phyloP scores from a whole-genome alignment of 2,888 invertebrate genomes.

The Schrankia costaestrigalis region DNA sequence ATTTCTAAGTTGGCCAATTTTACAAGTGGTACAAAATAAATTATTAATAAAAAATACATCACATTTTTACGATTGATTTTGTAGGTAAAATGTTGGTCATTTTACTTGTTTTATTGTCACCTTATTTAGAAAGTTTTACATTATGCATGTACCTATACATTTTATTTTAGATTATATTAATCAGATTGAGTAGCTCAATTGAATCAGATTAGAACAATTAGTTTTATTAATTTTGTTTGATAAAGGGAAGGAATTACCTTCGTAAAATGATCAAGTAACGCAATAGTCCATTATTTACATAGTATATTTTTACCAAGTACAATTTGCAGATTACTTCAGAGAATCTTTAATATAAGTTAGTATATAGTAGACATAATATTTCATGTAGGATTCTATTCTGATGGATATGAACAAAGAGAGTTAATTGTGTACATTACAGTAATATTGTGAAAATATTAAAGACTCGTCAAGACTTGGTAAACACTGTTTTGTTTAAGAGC shows the following conservation, averaged over 20 bases:
- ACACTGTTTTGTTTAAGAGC: slow-evolving; percentile 17
- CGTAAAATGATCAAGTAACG: slow-evolving; percentile 41
- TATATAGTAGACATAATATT: slow-evolving; percentile 49
- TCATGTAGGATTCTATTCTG: slow-evolving; percentile 38
- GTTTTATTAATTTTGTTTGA: slow-evolving; percentile 37
- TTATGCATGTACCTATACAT: slow-evolving; percentile 29
- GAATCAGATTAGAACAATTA: slow-evolving; percentile 39
- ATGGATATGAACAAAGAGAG: slow-evolving; percentile 55
- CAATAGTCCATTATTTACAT: slow-evolving; percentile 31
- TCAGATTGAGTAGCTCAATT: slow-evolving; percentile 33
- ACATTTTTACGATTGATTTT: slow-evolving; percentile 28
- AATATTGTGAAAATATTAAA: slow-evolving; percentile 17
- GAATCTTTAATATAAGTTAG: slow-evolving; percentile 63
- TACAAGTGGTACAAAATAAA: slow-evolving; percentile 21
- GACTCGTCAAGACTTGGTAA: slow-evolving; percentile 22
- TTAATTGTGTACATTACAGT: slow-evolving; percentile 25
- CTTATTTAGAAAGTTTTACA: slow-evolving; percentile 44
- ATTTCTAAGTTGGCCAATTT: slow-evolving; percentile 4
- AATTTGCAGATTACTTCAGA: slow-evolving; percentile 62
- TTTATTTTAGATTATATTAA: slow-evolving; percentile 37
- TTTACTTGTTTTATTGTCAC: slow-evolving; percentile 39
- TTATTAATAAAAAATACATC: slow-evolving; percentile 31
- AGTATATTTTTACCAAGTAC: slow-evolving; percentile 62
- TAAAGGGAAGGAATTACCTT: slow-evolving; percentile 31
- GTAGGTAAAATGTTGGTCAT: slow-evolving; percentile 45